phyloP scores from a whole-genome alignment of 2,797 vertebrate genomes.

The Amblyopsis hoosieri region DNA sequence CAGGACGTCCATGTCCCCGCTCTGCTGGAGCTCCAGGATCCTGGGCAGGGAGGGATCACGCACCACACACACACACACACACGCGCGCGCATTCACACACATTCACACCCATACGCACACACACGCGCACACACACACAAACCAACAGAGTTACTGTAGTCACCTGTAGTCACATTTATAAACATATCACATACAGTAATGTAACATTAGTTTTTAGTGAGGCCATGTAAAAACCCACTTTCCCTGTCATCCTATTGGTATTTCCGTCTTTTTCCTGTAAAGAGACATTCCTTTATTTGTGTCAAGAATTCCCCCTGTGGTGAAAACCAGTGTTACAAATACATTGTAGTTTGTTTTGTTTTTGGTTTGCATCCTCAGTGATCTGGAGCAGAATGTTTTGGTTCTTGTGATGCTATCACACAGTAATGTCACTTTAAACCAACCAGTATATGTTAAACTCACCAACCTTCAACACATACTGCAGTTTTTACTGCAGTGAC shows the following conservation, averaged over 20 bases:
- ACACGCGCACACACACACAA: too few relatives aligned
- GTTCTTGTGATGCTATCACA: too few relatives aligned
- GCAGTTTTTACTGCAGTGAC: slow-evolving; percentile 53
- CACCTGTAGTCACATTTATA: too few relatives aligned
- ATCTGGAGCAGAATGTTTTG: too few relatives aligned
- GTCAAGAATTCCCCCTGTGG: background rate
- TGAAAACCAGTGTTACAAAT: background rate
- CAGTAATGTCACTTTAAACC: background rate
- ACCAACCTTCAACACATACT: slow-evolving; percentile 20
- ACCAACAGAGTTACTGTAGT: too few relatives aligned
- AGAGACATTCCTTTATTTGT: too few relatives aligned
- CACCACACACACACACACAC: slow-evolving; percentile 4
- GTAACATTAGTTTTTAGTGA: too few relatives aligned
- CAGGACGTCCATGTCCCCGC: slow-evolving; percentile 94
- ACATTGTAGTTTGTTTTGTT: too few relatives aligned
- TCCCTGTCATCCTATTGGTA: background rate
- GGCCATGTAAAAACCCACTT: too few relatives aligned
- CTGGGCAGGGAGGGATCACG: slow-evolving; percentile 61
- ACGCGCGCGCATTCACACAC: background rate
- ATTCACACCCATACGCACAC: background rate
- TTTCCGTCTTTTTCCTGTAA: slow-evolving; percentile 34
- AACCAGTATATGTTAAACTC: background rate
- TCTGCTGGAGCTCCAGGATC: slow-evolving; percentile 98
- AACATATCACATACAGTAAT: too few relatives aligned
- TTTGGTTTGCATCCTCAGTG: too few relatives aligned